phyloP scores from a whole-genome alignment of 23 tunicate genomes.

The Styela plicata region DNA sequence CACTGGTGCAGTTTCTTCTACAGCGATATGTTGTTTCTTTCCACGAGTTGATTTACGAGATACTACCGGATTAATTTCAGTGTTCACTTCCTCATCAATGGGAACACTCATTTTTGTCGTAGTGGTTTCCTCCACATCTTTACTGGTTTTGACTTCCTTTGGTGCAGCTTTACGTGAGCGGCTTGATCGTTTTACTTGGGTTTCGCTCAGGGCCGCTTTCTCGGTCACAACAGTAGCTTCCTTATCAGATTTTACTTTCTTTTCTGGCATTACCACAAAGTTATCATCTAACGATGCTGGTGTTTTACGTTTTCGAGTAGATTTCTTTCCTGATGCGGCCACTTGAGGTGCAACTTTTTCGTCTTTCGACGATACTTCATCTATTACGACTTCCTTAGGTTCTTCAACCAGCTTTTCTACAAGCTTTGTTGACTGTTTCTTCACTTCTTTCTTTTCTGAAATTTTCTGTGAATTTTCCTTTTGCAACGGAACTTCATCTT shows the following conservation, averaged over 20 bases:
- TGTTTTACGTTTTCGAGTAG: not conserved
- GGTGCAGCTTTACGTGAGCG: not conserved
- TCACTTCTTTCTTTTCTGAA: too few species aligned
- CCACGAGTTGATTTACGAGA: not conserved
- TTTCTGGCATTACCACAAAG: not conserved
- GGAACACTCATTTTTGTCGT: not conserved
- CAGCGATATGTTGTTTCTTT: not conserved
- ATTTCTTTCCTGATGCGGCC: not conserved
- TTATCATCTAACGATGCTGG: not conserved
- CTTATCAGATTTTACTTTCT: not conserved
- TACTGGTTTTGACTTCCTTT: not conserved
- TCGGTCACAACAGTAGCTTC: not conserved
- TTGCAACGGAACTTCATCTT: too few species aligned
- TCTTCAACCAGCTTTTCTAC: too few species aligned
- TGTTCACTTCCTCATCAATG: not conserved
- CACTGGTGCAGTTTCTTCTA: not conserved
- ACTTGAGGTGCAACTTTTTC: too few species aligned
- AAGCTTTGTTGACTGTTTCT: too few species aligned
- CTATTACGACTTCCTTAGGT: too few species aligned
- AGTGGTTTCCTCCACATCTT: not conserved
- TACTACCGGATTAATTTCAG: not conserved
- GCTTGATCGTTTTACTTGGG: not conserved
- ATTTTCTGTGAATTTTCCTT: too few species aligned
- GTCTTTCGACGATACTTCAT: too few species aligned
- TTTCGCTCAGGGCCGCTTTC: not conserved